Conservation (phyloP, 1,140 invertebrate species). For the Zaprionus vittiger region DNA sequence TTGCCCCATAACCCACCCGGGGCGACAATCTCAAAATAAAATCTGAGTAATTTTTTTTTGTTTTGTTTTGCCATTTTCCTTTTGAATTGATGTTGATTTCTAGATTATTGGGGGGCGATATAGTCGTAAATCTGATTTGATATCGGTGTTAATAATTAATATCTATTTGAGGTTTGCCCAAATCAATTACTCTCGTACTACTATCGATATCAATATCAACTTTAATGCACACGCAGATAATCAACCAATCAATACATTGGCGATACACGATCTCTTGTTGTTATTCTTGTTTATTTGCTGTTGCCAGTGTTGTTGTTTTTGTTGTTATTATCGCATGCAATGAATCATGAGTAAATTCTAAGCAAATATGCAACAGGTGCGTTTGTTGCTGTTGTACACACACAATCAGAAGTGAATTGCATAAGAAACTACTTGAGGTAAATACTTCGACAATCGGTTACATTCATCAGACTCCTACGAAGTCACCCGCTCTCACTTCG, state of each 20-base stretch:
- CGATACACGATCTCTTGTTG: slow-evolving; percentile 44
- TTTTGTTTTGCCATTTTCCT: slow-evolving; percentile 1
- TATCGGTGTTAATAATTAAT: slow-evolving; percentile 18
- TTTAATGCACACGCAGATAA: slow-evolving; percentile 30
- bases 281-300: slow-evolving; percentile 29
- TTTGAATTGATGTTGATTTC: background rate
- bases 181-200: slow-evolving; percentile 30
- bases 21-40: slow-evolving; percentile 45
- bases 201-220: slow-evolving; percentile 38
- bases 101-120: slow-evolving; percentile 18
- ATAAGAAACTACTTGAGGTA: slow-evolving; percentile 37
- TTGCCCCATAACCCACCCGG: slow-evolving; percentile 55
- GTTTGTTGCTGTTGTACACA: slow-evolving; percentile 26
- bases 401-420: slow-evolving; percentile 31
- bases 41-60: slow-evolving; percentile 40
- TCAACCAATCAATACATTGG: slow-evolving; percentile 46
- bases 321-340: slow-evolving; percentile 10
- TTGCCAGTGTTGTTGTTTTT: slow-evolving; percentile 21
- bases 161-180: slow-evolving; percentile 23
- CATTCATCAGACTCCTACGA: slow-evolving; percentile 24
- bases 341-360: slow-evolving; percentile 48
- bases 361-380: slow-evolving; percentile 41
- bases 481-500: background rate
- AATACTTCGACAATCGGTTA: slow-evolving; percentile 15
- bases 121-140: slow-evolving; percentile 44